phyloP scores from a whole-genome alignment of 2,113 vertebrate genomes.

The Candoia aspera region DNA sequence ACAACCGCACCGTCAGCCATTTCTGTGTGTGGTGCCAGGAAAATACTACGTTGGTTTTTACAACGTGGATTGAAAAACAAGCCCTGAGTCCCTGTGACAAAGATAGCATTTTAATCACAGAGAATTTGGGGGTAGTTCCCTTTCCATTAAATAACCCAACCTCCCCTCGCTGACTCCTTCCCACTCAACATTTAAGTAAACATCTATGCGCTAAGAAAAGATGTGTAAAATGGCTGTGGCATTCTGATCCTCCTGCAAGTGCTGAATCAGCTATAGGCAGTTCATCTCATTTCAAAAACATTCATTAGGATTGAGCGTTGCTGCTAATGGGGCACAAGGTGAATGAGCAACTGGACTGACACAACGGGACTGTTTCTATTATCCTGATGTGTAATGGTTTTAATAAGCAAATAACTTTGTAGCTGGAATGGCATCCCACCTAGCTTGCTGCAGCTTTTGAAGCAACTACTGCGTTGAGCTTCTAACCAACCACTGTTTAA shows the following conservation, averaged over 20 bases:
- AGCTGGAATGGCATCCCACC: background rate
- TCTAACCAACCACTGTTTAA: background rate
- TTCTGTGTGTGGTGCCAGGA: constrained; percentile 52
- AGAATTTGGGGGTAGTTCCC: constrained; percentile 45
- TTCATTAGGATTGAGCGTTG: background rate
- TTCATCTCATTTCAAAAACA: background rate
- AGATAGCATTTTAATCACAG: constrained; percentile 50
- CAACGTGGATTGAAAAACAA: constrained; percentile 24
- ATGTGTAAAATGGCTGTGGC: constrained; percentile 25
- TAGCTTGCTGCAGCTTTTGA: background rate
- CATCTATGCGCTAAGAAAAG: constrained; percentile 27
- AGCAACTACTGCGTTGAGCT: background rate
- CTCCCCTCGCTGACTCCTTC: background rate
- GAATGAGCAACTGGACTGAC: background rate
- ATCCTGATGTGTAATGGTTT: background rate
- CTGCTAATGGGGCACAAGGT: background rate
- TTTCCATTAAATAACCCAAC: constrained; percentile 46
- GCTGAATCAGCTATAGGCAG: background rate
- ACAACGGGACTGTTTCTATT: background rate
- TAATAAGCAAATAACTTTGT: background rate
- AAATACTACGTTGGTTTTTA: constrained; percentile 52
- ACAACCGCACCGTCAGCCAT: constrained; percentile 46
- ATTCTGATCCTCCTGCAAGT: background rate
- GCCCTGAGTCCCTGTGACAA: background rate
- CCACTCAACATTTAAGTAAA: constrained; percentile 11